phyloP scores from a whole-genome alignment of 2,888 invertebrate species.

The Caenorhabditis angaria region DNA sequence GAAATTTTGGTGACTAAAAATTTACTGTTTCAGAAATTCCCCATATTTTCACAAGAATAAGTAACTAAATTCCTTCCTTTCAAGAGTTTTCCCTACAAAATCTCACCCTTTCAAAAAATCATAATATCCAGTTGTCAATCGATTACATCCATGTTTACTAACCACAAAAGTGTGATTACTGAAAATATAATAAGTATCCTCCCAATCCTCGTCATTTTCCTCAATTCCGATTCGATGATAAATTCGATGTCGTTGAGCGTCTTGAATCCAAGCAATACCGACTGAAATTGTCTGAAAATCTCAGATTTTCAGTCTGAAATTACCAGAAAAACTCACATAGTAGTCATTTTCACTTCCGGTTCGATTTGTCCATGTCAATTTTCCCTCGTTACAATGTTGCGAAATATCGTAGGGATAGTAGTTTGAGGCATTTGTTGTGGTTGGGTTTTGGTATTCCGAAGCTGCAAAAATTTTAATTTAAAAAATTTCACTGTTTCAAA shows the following conservation, averaged over 20 bases:
- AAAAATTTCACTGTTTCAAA: no score
- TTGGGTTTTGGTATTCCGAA: constrained; percentile 17
- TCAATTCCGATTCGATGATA: constrained; percentile 43
- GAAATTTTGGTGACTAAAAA: background rate
- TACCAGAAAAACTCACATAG: constrained; percentile 15
- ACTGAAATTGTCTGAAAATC: constrained; percentile 21
- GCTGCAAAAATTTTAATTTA: constrained; percentile 21
- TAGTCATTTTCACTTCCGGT: constrained; percentile 38
- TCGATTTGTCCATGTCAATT: constrained; percentile 37
- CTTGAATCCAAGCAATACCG: constrained; percentile 39
- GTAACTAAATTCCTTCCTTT: background rate
- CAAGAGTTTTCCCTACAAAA: background rate
- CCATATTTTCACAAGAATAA: background rate
- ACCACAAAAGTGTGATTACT: constrained; percentile 38
- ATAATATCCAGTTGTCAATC: constrained; percentile 20
- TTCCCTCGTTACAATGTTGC: constrained; percentile 38
- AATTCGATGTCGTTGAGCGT: constrained; percentile 21
- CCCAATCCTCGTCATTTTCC: constrained; percentile 32
- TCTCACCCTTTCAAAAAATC: constrained; percentile 29
- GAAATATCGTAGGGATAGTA: constrained; percentile 30
- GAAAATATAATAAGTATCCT: constrained; percentile 32
- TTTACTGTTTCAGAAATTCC: background rate
- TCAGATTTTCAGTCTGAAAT: background rate
- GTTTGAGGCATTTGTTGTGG: constrained; percentile 8
- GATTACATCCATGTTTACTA: constrained; percentile 17